These are phyloP conservation scores for Mercenaria mercenaria DNA, from an alignment of 1,140 invertebrate species.

Conservation along the genomic window DNA sequence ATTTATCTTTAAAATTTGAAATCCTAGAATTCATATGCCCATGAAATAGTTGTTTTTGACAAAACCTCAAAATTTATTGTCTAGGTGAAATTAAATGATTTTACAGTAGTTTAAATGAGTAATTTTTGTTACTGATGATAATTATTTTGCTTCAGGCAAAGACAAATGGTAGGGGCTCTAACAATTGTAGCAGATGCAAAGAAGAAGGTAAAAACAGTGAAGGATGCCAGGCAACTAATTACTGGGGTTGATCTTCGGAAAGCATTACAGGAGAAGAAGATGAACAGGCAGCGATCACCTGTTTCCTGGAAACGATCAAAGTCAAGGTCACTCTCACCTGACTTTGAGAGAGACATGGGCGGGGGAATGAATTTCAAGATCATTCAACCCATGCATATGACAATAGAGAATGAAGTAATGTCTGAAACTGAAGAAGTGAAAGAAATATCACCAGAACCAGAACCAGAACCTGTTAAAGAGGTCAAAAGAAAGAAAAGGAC, in stretches of 20 bases:
- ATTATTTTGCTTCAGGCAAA: neutral
- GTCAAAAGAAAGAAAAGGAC: slow-evolving; percentile 29
- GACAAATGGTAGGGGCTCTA: slow-evolving; percentile 51
- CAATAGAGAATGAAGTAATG: slow-evolving; percentile 44
- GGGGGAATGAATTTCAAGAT: slow-evolving; percentile 19
- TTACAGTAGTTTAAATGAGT: no score
- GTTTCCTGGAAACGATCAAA: slow-evolving; percentile 15
- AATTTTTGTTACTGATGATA: no score
- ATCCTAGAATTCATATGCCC: no score
- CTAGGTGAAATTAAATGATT: no score
- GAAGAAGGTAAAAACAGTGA: slow-evolving; percentile 43
- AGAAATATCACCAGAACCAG: slow-evolving; percentile 22
- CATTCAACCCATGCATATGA: slow-evolving; percentile 59
- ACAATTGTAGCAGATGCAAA: slow-evolving; percentile 59
- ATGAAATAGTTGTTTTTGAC: no score
- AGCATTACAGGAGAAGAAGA: slow-evolving; percentile 52
- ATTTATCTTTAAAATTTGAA: no score
- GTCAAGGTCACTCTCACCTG: slow-evolving; percentile 40
- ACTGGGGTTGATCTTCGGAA: slow-evolving; percentile 39
- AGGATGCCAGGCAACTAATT: slow-evolving; percentile 60
- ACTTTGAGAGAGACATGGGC: neutral
- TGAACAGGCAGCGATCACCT: slow-evolving; percentile 43
- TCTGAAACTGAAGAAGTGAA: slow-evolving; percentile 36
- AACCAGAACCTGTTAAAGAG: slow-evolving; percentile 31
- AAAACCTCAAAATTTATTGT: no score